Evolutionary conservation across 1,140 invertebrate genomes (phyloP).

Genomic region (Drosophila gunungcola): DNA sequence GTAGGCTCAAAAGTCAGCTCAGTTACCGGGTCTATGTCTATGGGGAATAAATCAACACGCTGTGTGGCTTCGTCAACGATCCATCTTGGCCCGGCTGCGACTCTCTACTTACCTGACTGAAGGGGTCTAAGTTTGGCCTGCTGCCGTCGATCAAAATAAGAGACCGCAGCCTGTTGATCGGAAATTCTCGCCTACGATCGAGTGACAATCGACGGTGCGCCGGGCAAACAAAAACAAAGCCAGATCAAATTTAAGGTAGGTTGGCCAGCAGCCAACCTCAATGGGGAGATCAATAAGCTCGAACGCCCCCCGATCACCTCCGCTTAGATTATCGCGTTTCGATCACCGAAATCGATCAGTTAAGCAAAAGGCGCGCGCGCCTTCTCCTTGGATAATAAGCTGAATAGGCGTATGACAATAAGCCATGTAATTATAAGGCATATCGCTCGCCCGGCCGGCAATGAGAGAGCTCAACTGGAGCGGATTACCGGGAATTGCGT

Average conservation of each 20-base stretch:
- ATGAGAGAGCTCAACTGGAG: constrained; percentile 60
- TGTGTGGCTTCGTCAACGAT: constrained; percentile 84
- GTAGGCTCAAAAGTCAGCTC: constrained; percentile 31
- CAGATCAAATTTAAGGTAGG: constrained; percentile 63
- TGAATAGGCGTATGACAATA: constrained; percentile 83
- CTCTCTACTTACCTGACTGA: constrained; percentile 3
- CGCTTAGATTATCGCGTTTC: constrained; percentile 61
- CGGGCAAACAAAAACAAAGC: constrained; percentile 51
- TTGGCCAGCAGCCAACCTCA: constrained; percentile 62
- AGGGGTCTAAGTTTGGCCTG: constrained; percentile 66
- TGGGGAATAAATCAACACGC: constrained; percentile 84
- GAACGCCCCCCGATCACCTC: constrained; percentile 1
- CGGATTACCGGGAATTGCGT: constrained; percentile 73
- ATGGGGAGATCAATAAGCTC: constrained; percentile 65
- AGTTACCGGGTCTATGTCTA: constrained; percentile 65
- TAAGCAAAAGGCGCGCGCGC: constrained; percentile 69
- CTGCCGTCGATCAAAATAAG: constrained; percentile 74
- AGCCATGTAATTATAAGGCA: constrained; percentile 81
- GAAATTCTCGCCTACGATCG: constrained; percentile 81
- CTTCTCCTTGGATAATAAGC: constrained; percentile 73
- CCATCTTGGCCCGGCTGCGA: constrained; percentile 62
- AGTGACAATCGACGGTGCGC: constrained; percentile 65
- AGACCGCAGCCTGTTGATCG: constrained; percentile 68
- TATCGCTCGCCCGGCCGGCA: constrained; percentile 50
- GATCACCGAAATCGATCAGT: constrained; percentile 80